Percentiles rank a stretch among this genome's conserved stretches.
Evolutionary conservation across 2,888 invertebrate species (phyloP).

Genomic region (Escarpia spicata): DNA sequence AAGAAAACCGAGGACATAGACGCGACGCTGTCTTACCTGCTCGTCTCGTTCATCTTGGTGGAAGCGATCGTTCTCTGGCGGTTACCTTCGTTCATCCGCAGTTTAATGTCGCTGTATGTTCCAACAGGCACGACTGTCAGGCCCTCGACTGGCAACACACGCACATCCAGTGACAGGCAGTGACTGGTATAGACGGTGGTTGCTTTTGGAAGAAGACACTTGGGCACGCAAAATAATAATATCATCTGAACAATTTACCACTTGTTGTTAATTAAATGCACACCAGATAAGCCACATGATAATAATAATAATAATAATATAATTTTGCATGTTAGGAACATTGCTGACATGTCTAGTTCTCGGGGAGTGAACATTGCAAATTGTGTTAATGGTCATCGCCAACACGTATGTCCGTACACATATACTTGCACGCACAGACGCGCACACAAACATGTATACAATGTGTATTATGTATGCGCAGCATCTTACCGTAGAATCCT

Average conservation of each 20-base stretch:
- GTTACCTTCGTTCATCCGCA: conserved; percentile 45
- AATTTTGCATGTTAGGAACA: not conserved
- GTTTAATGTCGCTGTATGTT: conserved; percentile 40
- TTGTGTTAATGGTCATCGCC: not conserved
- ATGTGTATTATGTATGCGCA: not conserved
- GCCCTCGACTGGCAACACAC: conserved; percentile 41
- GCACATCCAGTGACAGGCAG: conserved; percentile 19
- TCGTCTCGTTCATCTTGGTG: conserved; percentile 50
- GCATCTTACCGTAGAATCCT: conserved; percentile 45
- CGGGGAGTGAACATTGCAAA: not conserved
- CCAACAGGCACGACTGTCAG: conserved; percentile 43
- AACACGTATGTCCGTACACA: not conserved
- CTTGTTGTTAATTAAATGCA: not conserved
- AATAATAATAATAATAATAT: not conserved
- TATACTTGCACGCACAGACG: not conserved
- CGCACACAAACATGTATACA: too few relatives aligned
- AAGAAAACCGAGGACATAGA: not conserved
- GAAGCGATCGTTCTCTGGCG: conserved; percentile 46
- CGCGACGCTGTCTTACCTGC: conserved; percentile 38
- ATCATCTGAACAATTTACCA: not conserved
- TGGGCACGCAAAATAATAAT: too few relatives aligned
- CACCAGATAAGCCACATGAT: not conserved
- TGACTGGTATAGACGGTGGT: too few relatives aligned
- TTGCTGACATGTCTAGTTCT: too few relatives aligned
- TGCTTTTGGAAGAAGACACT: too few relatives aligned